Evolutionary conservation across 2,888 invertebrate genomes (phyloP), one percentile per base, ranked within the genome.

Genomic region (Caenorhabditis virilis): DNA sequence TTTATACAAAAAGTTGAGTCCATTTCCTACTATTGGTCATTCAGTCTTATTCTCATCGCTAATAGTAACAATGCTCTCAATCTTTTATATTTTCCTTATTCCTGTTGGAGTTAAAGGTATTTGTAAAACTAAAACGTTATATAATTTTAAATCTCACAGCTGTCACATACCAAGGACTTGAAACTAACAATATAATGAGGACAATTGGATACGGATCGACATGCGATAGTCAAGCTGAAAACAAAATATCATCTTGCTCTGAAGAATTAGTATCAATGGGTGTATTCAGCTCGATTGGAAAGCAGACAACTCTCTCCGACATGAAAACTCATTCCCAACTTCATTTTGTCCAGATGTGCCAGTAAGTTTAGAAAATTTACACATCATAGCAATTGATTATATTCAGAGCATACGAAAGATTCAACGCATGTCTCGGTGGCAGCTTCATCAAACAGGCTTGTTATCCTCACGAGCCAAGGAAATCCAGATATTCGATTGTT

Each of bases 371-470:
- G 6, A 20, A 7, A 6, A 39, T 39, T 11, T 52, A 22, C 23
- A 11, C 6, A 22, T 22, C n/a, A 45, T 51, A 1, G 25, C 16
- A 16, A 53, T 22, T 2, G 22, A 42, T 23, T 1, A 30, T 30
- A 57, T 72, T 15, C 61, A 76, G 76, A n/a, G 71, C 76, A 9
- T 76, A 69, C 48, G 48, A 57, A 16, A 63, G 73, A 20, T 76
- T 61, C 57, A 73, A 75, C 47, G 58, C 56, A n/a, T 76, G 76
- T 39, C 57, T 74, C 2, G 66, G 69, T 23, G 68, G 69, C 20
- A 62, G 62, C 18, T 69, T 60, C 36, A 66, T 74, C 58, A 75
- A 75, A 50, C 62, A 65, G 23, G 54, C 62, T 13, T 76, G 76
- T 27, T 76, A 69, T 41, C 47, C 60, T 1, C 60, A 60, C 35